A percentile compares a stretch with the other conserved stretches of the same genome.
Conservation (phyloP, 1,140 invertebrate species). For the Xylocopa sonorina region DNA sequence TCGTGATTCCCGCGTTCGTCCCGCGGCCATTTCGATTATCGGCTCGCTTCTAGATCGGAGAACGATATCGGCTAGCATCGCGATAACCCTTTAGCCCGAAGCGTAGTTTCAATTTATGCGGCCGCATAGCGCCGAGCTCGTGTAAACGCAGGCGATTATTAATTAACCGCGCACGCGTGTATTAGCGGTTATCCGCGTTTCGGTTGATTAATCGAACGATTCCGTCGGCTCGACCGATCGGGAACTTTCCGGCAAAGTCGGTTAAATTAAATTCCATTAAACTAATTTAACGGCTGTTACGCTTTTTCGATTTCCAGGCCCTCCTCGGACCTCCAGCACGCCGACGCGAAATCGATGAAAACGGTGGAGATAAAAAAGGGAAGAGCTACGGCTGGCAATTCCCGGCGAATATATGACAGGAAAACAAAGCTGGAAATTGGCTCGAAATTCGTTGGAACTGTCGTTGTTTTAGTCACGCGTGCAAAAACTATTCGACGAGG, state of each 20-base stretch:
- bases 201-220: neutral
- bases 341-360: neutral
- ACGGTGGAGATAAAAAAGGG: neutral
- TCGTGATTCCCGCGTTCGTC: no score
- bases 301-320: neutral
- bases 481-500: neutral
- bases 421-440: neutral
- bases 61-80: neutral
- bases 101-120: constrained; percentile 22
- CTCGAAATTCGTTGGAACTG: neutral
- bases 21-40: neutral
- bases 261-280: neutral
- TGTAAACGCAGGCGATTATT: constrained; percentile 23
- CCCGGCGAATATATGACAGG: neutral
- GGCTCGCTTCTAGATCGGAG: neutral
- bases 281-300: neutral
- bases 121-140: neutral
- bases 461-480: neutral
- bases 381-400: constrained; percentile 6
- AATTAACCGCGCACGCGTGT: constrained; percentile 23
- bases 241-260: neutral
- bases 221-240: neutral
- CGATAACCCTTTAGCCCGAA: neutral
- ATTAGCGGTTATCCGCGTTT: neutral
- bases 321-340: no score